phyloP scores from a whole-genome alignment of 2,888 invertebrate species.

The Polyommatus icarus region DNA sequence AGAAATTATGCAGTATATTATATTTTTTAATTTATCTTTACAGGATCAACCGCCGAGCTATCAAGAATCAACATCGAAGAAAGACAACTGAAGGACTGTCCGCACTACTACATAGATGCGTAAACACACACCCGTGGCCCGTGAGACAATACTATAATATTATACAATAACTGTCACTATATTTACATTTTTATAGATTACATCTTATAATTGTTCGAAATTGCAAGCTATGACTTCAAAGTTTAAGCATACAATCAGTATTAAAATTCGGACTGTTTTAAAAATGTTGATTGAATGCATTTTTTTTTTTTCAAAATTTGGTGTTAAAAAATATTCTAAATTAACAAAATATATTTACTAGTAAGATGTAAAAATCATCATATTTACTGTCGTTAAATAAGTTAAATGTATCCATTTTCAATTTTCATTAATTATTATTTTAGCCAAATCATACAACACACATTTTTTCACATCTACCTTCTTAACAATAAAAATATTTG shows the following conservation, averaged over 20 bases:
- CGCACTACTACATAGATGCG: conserved; percentile 61
- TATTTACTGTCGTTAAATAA: not conserved
- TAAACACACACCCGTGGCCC: conserved; percentile 31
- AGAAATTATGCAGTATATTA: no score
- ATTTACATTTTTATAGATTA: not conserved
- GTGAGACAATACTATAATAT: conserved; percentile 1
- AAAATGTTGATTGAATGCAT: no score
- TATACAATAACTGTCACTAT: not conserved
- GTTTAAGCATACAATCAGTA: not conserved
- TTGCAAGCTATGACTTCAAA: not conserved
- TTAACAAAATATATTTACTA: not conserved
- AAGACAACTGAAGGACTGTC: conserved; percentile 83
- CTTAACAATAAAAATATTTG: not conserved
- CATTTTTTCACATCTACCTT: not conserved
- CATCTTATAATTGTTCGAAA: not conserved
- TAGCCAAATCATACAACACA: not conserved
- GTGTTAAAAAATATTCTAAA: no score
- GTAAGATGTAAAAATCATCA: not conserved
- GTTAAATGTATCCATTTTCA: not conserved
- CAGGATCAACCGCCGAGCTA: conserved; percentile 93
- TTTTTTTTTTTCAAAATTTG: no score
- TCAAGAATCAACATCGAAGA: conserved; percentile 87
- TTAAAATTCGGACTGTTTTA: not conserved
- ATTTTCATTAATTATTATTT: not conserved
- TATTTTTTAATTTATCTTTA: conserved; percentile 42